Percentiles rank a stretch among this genome's conserved stretches.
Conservation (phyloP, 2,888 invertebrate genomes). For the Dolichopus griseipennis region DNA sequence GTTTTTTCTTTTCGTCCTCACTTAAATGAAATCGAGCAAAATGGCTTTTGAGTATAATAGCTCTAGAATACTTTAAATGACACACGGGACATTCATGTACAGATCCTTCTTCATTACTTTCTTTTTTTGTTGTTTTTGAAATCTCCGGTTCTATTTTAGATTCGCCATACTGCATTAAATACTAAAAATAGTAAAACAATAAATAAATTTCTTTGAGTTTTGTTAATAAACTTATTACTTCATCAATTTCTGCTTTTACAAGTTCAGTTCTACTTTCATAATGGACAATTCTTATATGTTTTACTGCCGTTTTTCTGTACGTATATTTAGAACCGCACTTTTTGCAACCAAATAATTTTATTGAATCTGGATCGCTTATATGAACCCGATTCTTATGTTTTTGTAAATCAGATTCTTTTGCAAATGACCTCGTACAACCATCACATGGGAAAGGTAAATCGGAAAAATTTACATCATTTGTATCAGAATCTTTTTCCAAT, state of each 20-base stretch:
- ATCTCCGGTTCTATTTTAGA: background rate
- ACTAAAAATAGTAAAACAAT: background rate
- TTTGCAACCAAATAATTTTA: background rate
- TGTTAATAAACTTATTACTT: background rate
- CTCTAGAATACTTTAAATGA: background rate
- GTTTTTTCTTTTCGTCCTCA: background rate
- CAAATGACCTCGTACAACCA: background rate
- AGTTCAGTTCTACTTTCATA: background rate
- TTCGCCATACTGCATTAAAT: background rate
- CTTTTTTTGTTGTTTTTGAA: background rate
- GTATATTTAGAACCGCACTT: background rate
- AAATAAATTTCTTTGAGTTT: background rate
- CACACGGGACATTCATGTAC: background rate
- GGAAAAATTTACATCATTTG: background rate
- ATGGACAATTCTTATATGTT: background rate
- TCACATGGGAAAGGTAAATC: background rate
- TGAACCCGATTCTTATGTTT: background rate
- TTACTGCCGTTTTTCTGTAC: background rate
- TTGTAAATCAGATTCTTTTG: background rate
- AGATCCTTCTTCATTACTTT: background rate
- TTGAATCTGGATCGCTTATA: background rate
- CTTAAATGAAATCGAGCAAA: constrained; percentile 2
- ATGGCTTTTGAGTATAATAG: background rate
- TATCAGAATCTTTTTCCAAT: constrained; percentile 1
- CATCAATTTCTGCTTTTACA: background rate